Percentiles rank a stretch among this genome's conserved stretches.
phyloP scores from a whole-genome alignment of 1,140 invertebrate genomes.

The Andricus grossulariae region DNA sequence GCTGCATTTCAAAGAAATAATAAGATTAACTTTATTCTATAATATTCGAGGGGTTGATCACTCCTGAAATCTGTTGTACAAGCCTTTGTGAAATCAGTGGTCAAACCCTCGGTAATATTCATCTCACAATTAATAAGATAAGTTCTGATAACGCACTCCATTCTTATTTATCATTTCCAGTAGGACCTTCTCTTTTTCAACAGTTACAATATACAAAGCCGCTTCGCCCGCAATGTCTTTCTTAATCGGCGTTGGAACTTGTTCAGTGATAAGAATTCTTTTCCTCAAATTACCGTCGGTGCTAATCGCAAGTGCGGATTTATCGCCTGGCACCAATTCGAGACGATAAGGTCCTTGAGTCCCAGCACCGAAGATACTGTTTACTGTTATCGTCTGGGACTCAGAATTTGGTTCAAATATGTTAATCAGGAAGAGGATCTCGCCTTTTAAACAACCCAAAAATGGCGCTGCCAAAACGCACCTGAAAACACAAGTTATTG shows the following conservation, averaged over 20 bases:
- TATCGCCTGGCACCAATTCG: slow-evolving; percentile 59
- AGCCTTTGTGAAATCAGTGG: too few relatives aligned
- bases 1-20: slow-evolving; percentile 52
- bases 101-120: slow-evolving; percentile 11
- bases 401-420: slow-evolving; percentile 64
- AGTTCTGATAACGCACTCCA: slow-evolving; percentile 58
- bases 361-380: slow-evolving; percentile 70
- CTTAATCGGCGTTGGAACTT: slow-evolving; percentile 48
- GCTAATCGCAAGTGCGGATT: slow-evolving; percentile 42
- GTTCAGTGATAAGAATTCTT: slow-evolving; percentile 56
- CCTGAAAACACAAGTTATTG: slow-evolving; percentile 67
- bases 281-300: slow-evolving; percentile 59
- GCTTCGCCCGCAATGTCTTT: slow-evolving; percentile 64
- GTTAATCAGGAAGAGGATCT: slow-evolving; percentile 65
- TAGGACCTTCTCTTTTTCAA: slow-evolving; percentile 65
- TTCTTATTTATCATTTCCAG: slow-evolving; percentile 67
- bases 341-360: slow-evolving; percentile 66
- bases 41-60: neutral
- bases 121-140: slow-evolving; percentile 27
- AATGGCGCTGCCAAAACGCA: slow-evolving; percentile 81
- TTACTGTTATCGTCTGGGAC: slow-evolving; percentile 63
- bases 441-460: slow-evolving; percentile 79
- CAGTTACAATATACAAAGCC: slow-evolving; percentile 53
- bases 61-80: too few relatives aligned
- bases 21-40: slow-evolving; percentile 25